Conservation (phyloP, 1,140 invertebrate species). For the Papilio aristodemus region DNA sequence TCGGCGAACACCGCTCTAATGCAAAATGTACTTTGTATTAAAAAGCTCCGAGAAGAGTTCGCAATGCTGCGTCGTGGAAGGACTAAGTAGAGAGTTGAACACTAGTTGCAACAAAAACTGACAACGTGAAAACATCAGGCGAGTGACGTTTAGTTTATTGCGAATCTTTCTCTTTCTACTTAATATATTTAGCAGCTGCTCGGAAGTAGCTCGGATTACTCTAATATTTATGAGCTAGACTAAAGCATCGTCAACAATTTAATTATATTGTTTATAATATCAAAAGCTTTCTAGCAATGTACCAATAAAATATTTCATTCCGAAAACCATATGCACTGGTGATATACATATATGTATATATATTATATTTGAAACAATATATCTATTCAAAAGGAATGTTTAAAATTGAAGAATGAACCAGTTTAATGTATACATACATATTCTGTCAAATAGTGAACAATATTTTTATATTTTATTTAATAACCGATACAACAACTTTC, state of each 20-base stretch:
- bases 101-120: constrained; percentile 35
- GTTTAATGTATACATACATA: constrained; percentile 21
- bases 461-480: constrained; percentile 30
- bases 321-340: constrained; percentile 28
- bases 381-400: constrained; percentile 54
- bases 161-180: constrained; percentile 25
- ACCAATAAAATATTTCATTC: constrained; percentile 26
- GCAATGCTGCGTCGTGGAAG: constrained; percentile 4
- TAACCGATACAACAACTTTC: constrained; percentile 32
- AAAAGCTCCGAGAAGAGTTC: neutral
- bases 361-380: constrained; percentile 40
- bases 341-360: constrained; percentile 30
- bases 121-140: constrained; percentile 37
- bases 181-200: constrained; percentile 40
- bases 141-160: constrained; percentile 8
- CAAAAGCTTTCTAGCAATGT: constrained; percentile 32
- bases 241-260: constrained; percentile 33
- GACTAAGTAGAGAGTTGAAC: constrained; percentile 32
- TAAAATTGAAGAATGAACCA: constrained; percentile 36
- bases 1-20: constrained; percentile 37
- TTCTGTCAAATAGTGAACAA: constrained; percentile 32
- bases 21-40: constrained; percentile 35
- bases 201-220: constrained; percentile 37
- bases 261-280: constrained; percentile 33
- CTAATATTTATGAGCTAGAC: constrained; percentile 33